Evolutionary conservation across 2,113 vertebrate genomes (phyloP), one percentile per base, ranked within the genome.

Genomic region (Cynopterus brachyotis): DNA sequence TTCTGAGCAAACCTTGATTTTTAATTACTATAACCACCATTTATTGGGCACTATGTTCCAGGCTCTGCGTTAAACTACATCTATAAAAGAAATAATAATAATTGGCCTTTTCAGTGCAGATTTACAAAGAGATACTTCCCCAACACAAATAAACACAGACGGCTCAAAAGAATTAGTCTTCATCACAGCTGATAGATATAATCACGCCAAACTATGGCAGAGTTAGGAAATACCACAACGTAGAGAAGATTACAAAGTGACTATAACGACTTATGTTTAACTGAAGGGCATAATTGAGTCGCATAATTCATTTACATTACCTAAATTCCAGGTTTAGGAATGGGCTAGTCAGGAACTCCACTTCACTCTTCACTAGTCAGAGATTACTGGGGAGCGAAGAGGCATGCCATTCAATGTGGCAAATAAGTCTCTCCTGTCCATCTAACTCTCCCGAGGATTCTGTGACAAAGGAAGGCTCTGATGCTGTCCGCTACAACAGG

Each of bases 161-260:
- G 50, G 66, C 88, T 97, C 67, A 32, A 57, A 97, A 81, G 69
- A 89, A 96, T 96, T 94, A 96, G 89, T 95, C 94, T 95, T 50
- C 53, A 15, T 69, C 78, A 90, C 85, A 96, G 94, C 91, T 95
- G 94, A 87, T 93, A 83, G 96, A 92, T 82, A 78, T 60, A 91
- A 94, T 94, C 85, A 91, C 64, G 82, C 67, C 42, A 69, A 45
- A 92, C 69, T 88, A 81, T 92, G 92, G 84, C 79, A 59, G 86
- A 91, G 72, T 81, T 91, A 94, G 97, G 95, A 96, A 97, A 91
- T 93, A 75, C 90, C 94, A 70, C 12, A 28, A 97, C 47, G 88
- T 89, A 75, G 93, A 91, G 94, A 88, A 95, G 81, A 97, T 96
- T 93, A 96, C 59, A 69, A 93, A 95, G 93, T 86, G 95, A 96